Evolutionary conservation across 2,113 vertebrate species (phyloP), one percentile per base, ranked within the genome.

Genomic region (Bufo gargarizans): DNA sequence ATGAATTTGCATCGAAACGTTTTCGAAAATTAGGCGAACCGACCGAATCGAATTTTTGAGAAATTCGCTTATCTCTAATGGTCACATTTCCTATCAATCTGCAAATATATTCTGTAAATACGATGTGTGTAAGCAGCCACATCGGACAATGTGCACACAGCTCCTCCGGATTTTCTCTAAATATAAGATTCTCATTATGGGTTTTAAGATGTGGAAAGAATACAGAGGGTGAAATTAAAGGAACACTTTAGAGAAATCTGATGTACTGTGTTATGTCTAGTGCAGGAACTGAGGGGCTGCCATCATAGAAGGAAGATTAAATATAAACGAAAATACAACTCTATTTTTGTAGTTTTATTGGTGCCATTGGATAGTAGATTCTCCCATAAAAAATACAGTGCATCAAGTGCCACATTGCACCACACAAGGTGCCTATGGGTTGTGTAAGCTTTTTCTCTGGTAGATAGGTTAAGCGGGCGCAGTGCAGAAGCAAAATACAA

Each of bases 121-220:
- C 16, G 53, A 59, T 4, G 47, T 53, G 61, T 83, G 61, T 12
- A 63, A 7, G 63, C 33, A 47, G 2, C 47, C 20, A 22, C 12
- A 69, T 53, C n/a, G 63, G 58, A n/a, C 19, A 65, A 11, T 13
- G 43, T 20, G 59, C 20, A 20, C 22, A 47, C 4, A 33, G 59
- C 49, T 49, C 20, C 13, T 50, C 80, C 6, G 8, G 61, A 45
- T 67, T 61, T 67, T 63, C 61, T 82, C 9, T 13, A 19, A 67
- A 82, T 82, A 17, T 63, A 63, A 82, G 45, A 63, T 63, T 67
- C 8, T 50, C 80, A 82, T 82, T 82, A 17, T 45, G 12, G 59
- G 8, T 20, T 82, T 20, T 67, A 20, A 65, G 79, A 45, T 83
- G 81, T 67, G 81, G 61, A 63, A 69, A 22, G 81, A 82, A 83